These are phyloP conservation scores for Dasyurus viverrinus DNA, from an alignment of 2,113 vertebrate genomes.

Conservation along the genomic window DNA sequence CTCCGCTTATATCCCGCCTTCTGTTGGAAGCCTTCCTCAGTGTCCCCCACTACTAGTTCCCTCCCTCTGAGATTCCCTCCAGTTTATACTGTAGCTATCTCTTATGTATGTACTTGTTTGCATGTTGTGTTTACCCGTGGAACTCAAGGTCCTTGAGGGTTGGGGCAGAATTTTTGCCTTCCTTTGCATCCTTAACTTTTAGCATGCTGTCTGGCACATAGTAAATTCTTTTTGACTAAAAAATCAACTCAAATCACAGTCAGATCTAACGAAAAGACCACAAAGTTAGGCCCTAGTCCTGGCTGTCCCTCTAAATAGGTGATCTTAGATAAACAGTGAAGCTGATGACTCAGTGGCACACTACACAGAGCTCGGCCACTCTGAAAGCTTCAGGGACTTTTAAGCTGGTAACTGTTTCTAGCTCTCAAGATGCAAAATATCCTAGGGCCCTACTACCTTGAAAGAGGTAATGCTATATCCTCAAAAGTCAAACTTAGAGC, in stretches of 20 bases:
- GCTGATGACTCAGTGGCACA: not conserved
- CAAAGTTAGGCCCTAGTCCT: not conserved
- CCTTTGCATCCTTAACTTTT: not conserved
- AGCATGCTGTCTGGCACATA: not conserved
- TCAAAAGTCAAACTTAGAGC: not conserved
- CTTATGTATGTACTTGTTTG: not conserved
- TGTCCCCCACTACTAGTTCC: not conserved
- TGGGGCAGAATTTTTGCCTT: not conserved
- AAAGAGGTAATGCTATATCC: not conserved
- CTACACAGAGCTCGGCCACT: not conserved
- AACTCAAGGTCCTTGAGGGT: not conserved
- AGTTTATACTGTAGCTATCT: not conserved
- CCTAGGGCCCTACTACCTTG: not conserved
- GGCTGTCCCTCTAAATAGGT: not conserved
- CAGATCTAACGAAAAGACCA: not conserved
- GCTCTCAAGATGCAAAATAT: not conserved
- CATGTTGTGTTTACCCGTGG: not conserved
- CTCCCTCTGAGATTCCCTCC: not conserved
- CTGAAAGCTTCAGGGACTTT: not conserved
- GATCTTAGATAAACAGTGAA: not conserved
- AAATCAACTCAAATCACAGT: not conserved
- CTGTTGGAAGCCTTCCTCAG: not conserved
- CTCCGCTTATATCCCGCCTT: not conserved
- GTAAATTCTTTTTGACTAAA: not conserved
- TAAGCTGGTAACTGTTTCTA: not conserved